phyloP scores from a whole-genome alignment of 1,140 invertebrate genomes.

The Euwallacea fornicatus region DNA sequence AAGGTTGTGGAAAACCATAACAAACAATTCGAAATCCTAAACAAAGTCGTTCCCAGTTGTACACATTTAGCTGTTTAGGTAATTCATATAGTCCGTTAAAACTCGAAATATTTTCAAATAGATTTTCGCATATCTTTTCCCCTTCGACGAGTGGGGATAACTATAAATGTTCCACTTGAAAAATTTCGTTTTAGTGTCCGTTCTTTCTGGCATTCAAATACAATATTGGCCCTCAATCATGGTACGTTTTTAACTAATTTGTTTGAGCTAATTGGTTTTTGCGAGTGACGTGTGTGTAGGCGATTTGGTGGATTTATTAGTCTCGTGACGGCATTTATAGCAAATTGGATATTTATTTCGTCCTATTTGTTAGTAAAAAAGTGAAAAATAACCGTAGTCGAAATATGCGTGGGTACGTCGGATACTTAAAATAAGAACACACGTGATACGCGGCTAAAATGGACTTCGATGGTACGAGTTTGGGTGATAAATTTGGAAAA shows the following conservation, averaged over 20 bases:
- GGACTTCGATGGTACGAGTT: too few species aligned
- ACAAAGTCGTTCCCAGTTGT: neutral
- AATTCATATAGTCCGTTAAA: conserved; percentile 35
- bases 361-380: too few species aligned
- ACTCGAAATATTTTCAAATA: conserved; percentile 27
- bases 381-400: too few species aligned
- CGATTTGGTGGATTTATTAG: conserved; percentile 8
- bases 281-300: neutral
- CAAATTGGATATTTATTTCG: neutral
- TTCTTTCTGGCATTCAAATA: conserved; percentile 28
- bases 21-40: neutral
- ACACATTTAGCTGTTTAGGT: conserved; percentile 23
- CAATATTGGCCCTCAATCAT: conserved; percentile 16
- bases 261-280: neutral
- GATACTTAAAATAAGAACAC: too few species aligned
- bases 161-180: conserved; percentile 33
- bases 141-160: conserved; percentile 20
- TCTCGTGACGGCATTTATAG: conserved; percentile 2
- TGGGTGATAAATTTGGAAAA: too few species aligned
- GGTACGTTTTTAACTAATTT: conserved; percentile 20
- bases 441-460: too few species aligned
- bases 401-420: too few species aligned
- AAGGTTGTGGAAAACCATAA: neutral
- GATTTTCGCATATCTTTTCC: conserved; percentile 15
- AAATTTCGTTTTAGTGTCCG: conserved; percentile 31